Conservation (phyloP, 2,113 vertebrate genomes). For the Chloebia gouldiae region DNA sequence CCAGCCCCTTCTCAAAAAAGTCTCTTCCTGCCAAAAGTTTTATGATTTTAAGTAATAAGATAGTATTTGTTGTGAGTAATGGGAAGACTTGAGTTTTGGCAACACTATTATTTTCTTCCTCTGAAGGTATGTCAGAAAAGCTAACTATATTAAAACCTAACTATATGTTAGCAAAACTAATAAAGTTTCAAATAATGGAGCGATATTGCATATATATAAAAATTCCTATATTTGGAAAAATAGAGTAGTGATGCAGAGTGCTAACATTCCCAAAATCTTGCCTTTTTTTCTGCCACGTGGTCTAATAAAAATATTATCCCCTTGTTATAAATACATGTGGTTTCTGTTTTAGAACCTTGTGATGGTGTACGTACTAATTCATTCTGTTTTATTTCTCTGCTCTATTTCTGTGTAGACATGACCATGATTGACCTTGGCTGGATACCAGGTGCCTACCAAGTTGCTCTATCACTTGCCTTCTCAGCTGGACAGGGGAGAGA, state of each 20-base stretch:
- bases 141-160: neutral
- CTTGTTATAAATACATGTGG: neutral
- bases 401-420: neutral
- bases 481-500: neutral
- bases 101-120: neutral
- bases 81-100: neutral
- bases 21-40: fast-evolving
- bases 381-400: neutral
- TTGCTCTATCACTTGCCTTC: fast-evolving
- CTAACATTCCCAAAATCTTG: neutral
- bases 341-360: neutral
- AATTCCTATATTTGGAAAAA: neutral
- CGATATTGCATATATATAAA: neutral
- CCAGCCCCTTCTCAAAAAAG: neutral
- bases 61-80: neutral
- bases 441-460: neutral
- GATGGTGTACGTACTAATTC: neutral
- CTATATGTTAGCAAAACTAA: neutral
- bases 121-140: neutral
- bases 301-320: neutral
- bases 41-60: neutral
- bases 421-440: neutral
- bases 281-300: neutral
- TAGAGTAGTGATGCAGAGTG: neutral
- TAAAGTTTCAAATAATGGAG: neutral